These are phyloP conservation scores for Genyomyrus donnyi DNA, from an alignment of 2,113 vertebrate genomes.

Conservation along the genomic window DNA sequence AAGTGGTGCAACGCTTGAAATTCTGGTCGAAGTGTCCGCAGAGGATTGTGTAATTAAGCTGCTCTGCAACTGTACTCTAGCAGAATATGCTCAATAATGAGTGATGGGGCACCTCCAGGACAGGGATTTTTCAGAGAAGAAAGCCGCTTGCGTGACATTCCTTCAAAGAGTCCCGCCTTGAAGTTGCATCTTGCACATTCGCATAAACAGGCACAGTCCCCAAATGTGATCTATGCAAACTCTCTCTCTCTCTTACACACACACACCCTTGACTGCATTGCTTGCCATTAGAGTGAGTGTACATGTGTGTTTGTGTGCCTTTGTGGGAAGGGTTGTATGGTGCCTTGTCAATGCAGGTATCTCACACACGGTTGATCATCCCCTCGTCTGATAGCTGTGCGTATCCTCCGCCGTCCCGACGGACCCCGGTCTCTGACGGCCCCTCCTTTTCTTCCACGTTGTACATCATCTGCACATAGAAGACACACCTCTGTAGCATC, in stretches of 20 bases:
- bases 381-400: slow-evolving; percentile 61
- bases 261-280: slow-evolving; percentile 8
- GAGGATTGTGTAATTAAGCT: slow-evolving; percentile 17
- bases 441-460: slow-evolving; percentile 59
- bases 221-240: not conserved
- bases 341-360: not conserved
- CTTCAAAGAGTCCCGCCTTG: slow-evolving; percentile 35
- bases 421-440: slow-evolving; percentile 60
- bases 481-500: slow-evolving; percentile 30
- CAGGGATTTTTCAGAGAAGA: not conserved
- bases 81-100: slow-evolving; percentile 13
- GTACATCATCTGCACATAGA: slow-evolving; percentile 70
- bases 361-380: slow-evolving; percentile 53
- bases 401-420: slow-evolving; percentile 73
- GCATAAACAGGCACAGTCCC: slow-evolving; percentile 24
- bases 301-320: not conserved
- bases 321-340: not conserved
- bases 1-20: slow-evolving; percentile 1
- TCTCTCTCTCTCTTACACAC: not conserved
- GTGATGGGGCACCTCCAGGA: not conserved
- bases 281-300: not conserved
- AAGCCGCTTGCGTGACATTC: not conserved
- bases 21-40: not conserved
- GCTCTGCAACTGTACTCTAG: not conserved
- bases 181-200: not conserved